Evolutionary conservation across 1,140 invertebrate genomes (phyloP).

Genomic region (Ceratina calcarata): DNA sequence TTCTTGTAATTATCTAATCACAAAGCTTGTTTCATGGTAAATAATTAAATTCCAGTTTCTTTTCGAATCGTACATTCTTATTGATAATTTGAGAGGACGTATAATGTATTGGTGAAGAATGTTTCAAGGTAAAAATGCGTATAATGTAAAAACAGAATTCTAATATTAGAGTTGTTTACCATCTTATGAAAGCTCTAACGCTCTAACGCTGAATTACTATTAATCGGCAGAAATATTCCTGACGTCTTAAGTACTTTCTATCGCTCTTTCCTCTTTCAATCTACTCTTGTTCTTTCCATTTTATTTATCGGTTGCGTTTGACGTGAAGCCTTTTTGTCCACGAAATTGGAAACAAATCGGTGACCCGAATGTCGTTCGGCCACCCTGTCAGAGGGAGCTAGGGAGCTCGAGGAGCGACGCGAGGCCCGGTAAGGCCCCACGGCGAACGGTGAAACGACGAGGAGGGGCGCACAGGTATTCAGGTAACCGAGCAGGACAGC

Average conservation of each 20-base stretch:
- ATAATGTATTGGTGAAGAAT: not conserved
- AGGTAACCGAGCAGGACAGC: slow-evolving; percentile 42
- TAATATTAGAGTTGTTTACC: not conserved
- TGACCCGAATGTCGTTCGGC: slow-evolving; percentile 28
- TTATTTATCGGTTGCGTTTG: not conserved
- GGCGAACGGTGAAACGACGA: not conserved
- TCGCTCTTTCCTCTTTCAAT: no score
- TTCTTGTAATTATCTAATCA: not conserved
- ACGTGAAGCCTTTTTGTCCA: no score
- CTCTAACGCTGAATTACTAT: no score
- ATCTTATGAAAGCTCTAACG: no score
- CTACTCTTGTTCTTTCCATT: not conserved
- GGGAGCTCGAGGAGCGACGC: slow-evolving; percentile 27
- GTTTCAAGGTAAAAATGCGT: not conserved
- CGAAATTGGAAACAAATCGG: slow-evolving; percentile 18
- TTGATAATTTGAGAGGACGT: not conserved
- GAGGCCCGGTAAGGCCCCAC: not conserved
- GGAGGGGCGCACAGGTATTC: slow-evolving; percentile 31
- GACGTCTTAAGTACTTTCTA: no score
- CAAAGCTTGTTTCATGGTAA: no score
- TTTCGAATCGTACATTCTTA: not conserved
- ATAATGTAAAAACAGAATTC: not conserved
- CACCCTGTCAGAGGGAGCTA: slow-evolving; percentile 36
- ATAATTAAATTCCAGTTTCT: not conserved
- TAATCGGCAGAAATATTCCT: no score